Conservation (phyloP, 37 sponge, comb jelly and placozoan genomes). For the Geodia barretti region DNA sequence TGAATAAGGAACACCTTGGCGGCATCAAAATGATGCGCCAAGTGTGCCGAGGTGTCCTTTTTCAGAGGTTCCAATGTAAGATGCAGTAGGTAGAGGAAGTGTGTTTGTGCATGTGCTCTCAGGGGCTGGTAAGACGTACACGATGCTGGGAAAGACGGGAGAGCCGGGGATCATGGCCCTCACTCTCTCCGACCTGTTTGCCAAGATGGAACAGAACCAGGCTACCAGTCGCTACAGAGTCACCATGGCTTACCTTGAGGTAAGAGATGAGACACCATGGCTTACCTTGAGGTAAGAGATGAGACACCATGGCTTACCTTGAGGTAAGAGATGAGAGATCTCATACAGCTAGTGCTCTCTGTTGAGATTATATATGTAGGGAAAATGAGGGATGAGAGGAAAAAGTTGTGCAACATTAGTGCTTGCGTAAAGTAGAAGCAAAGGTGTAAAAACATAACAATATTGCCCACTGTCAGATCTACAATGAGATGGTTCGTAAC, state of each 20-base stretch:
- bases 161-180: conserved; percentile 87
- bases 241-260: conserved; percentile 88
- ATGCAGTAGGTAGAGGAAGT: background rate
- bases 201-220: conserved; percentile 54
- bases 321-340: too few species aligned
- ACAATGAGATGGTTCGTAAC: conserved; percentile 91
- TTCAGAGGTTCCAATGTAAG: background rate
- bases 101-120: background rate
- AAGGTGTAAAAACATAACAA: too few species aligned
- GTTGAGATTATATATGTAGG: background rate
- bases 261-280: conserved; percentile 65
- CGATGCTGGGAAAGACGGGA: conserved; percentile 81
- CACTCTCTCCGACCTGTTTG: conserved; percentile 79
- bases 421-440: too few species aligned
- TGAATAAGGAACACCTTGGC: background rate
- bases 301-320: too few species aligned
- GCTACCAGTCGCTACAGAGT: conserved; percentile 63
- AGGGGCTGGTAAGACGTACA: conserved; percentile 93
- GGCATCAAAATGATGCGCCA: background rate
- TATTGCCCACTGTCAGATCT: conserved; percentile 70
- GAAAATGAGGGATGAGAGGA: too few species aligned
- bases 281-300: conserved; percentile 84
- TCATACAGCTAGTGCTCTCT: background rate
- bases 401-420: too few species aligned
- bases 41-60: background rate